Base-by-base conservation (phyloP, 2,888 invertebrate genomes). In the Liposcelis brunnea region DNA sequence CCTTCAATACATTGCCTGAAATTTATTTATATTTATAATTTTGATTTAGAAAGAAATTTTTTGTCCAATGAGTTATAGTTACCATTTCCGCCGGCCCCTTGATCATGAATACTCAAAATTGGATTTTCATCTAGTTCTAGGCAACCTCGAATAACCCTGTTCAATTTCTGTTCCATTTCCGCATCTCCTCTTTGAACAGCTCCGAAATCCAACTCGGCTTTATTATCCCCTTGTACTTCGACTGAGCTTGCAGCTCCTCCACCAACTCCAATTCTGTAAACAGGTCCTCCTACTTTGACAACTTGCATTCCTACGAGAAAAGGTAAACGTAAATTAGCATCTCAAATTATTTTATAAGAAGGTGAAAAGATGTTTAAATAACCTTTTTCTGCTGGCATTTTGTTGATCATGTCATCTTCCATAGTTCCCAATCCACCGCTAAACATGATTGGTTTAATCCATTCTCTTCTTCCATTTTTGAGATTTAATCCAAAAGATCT, bases 401-500 rank as follows among this genome's bases (percentile, higher is more conserved):
- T 95, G 43, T 75, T 67, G 1, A 81, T 77, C 79, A 89, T 84
- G 19, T 67, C 62, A 2, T 80, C 77, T 49, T 90, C 85, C 74
- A 97, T 83, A 45, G 79, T 79, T 2, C 97, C 97, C 50, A 97
- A 74, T 19, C 97, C 95, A 40, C 85, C 97, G 57, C 91, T 94
- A 59, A 98, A 97, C 95, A 98, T 95, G 48, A 98, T 95, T 0
- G 97, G 97, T 59, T 98, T 98, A 10, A 97, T 82, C 70, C 86
- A 98, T 62, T 98, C 97, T 46, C 83, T 75, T 47, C 93, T 70
- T 50, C 75, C 71, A 12, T 73, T 72, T 1, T 68, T 67, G 55
- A 81, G 74, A 16, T 68, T 66, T 58, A 85, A 64, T 1, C 95
- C 95, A 60, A 87, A 97, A 0, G 93, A 84, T 45, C 94, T 75